These are phyloP conservation scores for Peromyscus attwateri DNA, from an alignment of 2,797 vertebrate genomes.

Conservation along the genomic window DNA sequence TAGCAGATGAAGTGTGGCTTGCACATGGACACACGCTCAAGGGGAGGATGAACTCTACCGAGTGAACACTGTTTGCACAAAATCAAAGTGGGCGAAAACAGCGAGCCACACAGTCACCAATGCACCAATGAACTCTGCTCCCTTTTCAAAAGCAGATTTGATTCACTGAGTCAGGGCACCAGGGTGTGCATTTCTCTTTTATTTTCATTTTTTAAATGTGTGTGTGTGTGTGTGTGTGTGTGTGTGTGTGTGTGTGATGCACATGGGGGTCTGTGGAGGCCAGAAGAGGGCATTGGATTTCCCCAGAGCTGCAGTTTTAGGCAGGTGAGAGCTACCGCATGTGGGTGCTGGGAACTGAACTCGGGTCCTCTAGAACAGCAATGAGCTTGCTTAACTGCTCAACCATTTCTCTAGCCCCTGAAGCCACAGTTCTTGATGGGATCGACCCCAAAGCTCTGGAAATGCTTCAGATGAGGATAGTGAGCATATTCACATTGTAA, in stretches of 20 bases:
- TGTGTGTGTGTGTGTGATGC: not conserved
- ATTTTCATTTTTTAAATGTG: not conserved
- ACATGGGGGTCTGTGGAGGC: not conserved
- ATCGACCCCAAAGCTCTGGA: not conserved
- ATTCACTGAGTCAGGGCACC: not conserved
- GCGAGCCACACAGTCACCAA: not conserved
- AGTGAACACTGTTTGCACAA: not conserved
- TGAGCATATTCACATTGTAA: not conserved
- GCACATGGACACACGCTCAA: not conserved
- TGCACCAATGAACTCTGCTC: accelerated
- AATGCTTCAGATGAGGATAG: not conserved
- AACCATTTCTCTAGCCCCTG: not conserved
- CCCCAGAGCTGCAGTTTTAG: not conserved
- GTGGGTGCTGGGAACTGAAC: not conserved
- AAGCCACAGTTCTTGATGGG: not conserved
- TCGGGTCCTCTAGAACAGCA: not conserved
- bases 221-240: not conserved
- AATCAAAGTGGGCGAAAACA: not conserved
- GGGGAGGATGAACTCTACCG: not conserved
- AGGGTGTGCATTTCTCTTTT: not conserved
- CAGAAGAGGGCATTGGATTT: not conserved
- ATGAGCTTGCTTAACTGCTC: not conserved
- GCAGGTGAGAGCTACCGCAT: not conserved
- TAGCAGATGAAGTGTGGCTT: not conserved
- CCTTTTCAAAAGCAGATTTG: not conserved